Base-by-base conservation (phyloP, 2,888 invertebrate species). In the Ypsolopha sequella region DNA sequence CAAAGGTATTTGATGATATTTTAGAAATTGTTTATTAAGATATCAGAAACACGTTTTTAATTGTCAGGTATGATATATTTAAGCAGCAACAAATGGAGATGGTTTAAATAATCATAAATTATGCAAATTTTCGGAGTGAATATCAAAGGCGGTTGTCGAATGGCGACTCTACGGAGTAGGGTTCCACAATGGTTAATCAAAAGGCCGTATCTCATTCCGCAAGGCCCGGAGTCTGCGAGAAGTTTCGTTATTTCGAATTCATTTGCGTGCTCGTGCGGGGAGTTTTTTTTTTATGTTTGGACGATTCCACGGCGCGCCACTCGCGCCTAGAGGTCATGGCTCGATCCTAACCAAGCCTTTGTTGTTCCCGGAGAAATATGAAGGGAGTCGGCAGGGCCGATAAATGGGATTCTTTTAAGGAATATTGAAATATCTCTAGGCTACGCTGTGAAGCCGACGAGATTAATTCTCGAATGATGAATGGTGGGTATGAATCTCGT, bases 171-270 rank as follows among this genome's bases (percentile, higher is more conserved):
- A 73, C 63, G 57, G 68, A 58, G 62, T 65, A 60, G 57, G 61
- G 66, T 63, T 72, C 76, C 74, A 84, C 85, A 81, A 81, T 80
- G 73, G 80, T 70, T 82, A 85, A 85, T 86, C 85, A 85, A 82
- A 85, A 75, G 64, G 70, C 73, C 75, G 77, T 82, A 84, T 85
- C 84, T 85, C 77, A 80, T 74, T 76, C 72, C 58, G 68, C 66
- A 70, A 71, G 79, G 76, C 79, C 77, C 60, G 53, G 61, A 54
- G 55, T 56, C 61, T 65, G 47, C 49, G 53, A 64, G 71, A 73
- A 71, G 68, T 73, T 72, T 74, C 75, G 78, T 75, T 85, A 85
- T 85, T 85, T 81, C 85, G 84, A 81, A 85, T 84, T 82, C 85
- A 85, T 85, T 86, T 85, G 82, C 82, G 74, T 81, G 78, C 76